Evolutionary conservation across 2,113 vertebrate species (phyloP).

Genomic region (Apaloderma vittatum): DNA sequence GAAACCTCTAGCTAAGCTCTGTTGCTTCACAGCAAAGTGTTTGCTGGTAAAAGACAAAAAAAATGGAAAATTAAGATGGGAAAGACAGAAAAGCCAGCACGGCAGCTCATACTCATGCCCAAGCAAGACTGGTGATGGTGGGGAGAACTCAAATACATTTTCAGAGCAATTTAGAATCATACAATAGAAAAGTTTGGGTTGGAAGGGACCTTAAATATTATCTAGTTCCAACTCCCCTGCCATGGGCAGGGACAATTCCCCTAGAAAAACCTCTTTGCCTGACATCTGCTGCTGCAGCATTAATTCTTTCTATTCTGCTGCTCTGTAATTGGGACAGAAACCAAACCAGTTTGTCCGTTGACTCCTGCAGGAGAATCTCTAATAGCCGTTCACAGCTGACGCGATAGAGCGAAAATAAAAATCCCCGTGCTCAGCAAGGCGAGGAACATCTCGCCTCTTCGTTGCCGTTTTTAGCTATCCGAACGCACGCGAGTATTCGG

Average conservation of each 20-base stretch:
- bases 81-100: not conserved
- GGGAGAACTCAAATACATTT: not conserved
- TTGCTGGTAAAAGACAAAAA: no score
- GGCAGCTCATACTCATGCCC: accelerated
- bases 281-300: not conserved
- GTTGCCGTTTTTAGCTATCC: not conserved
- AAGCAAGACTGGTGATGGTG: accelerated
- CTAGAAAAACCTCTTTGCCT: not conserved
- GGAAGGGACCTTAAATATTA: no score
- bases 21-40: not conserved
- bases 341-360: not conserved
- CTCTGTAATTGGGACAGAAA: not conserved
- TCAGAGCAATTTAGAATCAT: not conserved
- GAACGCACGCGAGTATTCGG: accelerated
- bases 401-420: not conserved
- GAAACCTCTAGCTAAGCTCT: not conserved
- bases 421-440: not conserved
- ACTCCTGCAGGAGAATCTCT: not conserved
- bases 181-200: no score
- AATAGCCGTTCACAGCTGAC: not conserved
- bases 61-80: not conserved
- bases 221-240: no score
- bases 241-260: not conserved
- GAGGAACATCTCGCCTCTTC: not conserved
- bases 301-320: not conserved